Percentiles rank a stretch among this genome's conserved stretches.
Evolutionary conservation across 2,113 vertebrate genomes (phyloP).

Genomic region (Cariama cristata): DNA sequence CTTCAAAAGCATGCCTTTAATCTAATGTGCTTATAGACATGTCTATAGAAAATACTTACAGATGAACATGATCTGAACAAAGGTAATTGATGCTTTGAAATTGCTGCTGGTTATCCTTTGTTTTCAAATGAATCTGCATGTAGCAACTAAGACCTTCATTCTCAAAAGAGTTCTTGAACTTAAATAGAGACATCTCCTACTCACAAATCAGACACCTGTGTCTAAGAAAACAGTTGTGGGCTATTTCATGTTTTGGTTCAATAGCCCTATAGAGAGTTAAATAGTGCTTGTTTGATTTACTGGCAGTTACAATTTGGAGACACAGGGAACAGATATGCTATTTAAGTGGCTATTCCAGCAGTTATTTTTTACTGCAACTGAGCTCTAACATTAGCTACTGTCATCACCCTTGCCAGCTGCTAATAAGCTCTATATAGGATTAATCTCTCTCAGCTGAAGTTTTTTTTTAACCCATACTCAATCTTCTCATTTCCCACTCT

Average conservation of each 20-base stretch:
- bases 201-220: neutral
- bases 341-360: neutral
- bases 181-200: neutral
- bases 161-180: neutral
- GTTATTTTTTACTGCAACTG: neutral
- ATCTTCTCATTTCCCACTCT: neutral
- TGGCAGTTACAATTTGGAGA: neutral
- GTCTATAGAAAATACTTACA: neutral
- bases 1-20: neutral
- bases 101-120: neutral
- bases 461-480: neutral
- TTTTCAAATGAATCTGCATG: neutral
- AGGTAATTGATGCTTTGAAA: neutral
- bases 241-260: neutral
- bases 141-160: neutral
- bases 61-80: neutral
- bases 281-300: neutral
- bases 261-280: neutral
- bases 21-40: neutral
- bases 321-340: neutral
- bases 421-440: neutral
- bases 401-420: neutral
- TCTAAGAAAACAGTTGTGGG: neutral
- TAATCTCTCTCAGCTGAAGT: neutral
- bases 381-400: conserved; percentile 1